Base-by-base conservation (phyloP, 1,140 invertebrate genomes). In the Hylyphantes graminicola region DNA sequence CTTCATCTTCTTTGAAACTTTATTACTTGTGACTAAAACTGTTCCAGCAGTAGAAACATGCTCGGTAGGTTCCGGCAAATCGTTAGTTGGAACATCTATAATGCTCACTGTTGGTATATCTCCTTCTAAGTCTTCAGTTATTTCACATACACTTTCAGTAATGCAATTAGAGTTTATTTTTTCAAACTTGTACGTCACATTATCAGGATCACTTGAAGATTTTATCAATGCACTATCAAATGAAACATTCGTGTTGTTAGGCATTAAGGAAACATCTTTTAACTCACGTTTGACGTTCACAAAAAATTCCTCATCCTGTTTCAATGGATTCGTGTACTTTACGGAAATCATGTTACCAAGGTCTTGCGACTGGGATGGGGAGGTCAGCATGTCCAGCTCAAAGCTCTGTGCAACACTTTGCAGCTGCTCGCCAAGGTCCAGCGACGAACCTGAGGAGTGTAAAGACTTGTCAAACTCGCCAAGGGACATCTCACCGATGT, bases 1-100 rank as follows among this genome's bases (percentile, higher is more conserved):
- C 17, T 85, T 74, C 82, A 85, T 85, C 64, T 85, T 85, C 17
- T 78, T 68, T 21, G 82, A 77, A 35, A 21, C 53, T 65, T 74
- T 83, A 83, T 83, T 72, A 19, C 59, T 50, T n/a, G 70, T 83
- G 2, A 83, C 75, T 19, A 83, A 65, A 15, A 83, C 80, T n/a
- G 80, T 65, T 35, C 80, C 80, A n/a, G 80, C 50, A 19, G 70
- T 17, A 11, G 80, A 57, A n/a, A 70, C 74, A 54, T 65, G 65
- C 11, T 83, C 35, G 53, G n/a, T 64, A 10, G 48, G 57, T 55
- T n/a, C 50, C n/a, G 57, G 19, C 13, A 12, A 21, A 21, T 65
- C 55, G 50, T 15, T 13, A 51, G 15, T 15, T 13, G 61, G 15
- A 9, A 81, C 59, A 65, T 83, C 80, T 9, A 70, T 50, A 19